Percentiles rank a stretch among this genome's conserved stretches.
Evolutionary conservation across 2,113 vertebrate species (phyloP).

Genomic region (Salvelinus alpinus): DNA sequence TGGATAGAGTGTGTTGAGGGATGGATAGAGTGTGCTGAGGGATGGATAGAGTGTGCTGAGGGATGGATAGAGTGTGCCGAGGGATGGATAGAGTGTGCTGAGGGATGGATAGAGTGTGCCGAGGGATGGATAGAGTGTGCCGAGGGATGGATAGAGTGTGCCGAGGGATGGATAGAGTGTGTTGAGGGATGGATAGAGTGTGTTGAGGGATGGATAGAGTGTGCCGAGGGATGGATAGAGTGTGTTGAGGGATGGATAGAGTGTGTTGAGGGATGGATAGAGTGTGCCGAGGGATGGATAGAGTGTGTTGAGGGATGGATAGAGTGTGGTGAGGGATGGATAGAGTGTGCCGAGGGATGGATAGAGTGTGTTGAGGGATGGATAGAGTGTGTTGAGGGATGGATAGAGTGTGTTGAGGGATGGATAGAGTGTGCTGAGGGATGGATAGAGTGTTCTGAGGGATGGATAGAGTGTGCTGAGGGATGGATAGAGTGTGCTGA

Average conservation of each 20-base stretch:
- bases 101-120: neutral
- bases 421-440: conserved; percentile 9
- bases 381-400: conserved; percentile 9
- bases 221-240: conserved; percentile 7
- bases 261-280: conserved; percentile 11
- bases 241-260: conserved; percentile 11
- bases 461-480: conserved; percentile 10
- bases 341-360: conserved; percentile 8
- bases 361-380: conserved; percentile 9
- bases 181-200: conserved; percentile 10
- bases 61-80: too few relatives aligned
- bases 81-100: conserved; percentile 6
- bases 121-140: neutral
- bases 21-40: too few relatives aligned
- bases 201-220: conserved; percentile 12
- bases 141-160: conserved; percentile 3
- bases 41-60: too few relatives aligned
- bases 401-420: conserved; percentile 9
- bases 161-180: neutral
- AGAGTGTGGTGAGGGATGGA: conserved; percentile 8
- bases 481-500: conserved; percentile 9
- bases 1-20: too few relatives aligned
- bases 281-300: conserved; percentile 10
- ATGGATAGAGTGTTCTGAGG: conserved; percentile 11
- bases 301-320: conserved; percentile 11